These are phyloP conservation scores for Erebia epiphron DNA, from an alignment of 2,888 invertebrate species.

Conservation along the genomic window DNA sequence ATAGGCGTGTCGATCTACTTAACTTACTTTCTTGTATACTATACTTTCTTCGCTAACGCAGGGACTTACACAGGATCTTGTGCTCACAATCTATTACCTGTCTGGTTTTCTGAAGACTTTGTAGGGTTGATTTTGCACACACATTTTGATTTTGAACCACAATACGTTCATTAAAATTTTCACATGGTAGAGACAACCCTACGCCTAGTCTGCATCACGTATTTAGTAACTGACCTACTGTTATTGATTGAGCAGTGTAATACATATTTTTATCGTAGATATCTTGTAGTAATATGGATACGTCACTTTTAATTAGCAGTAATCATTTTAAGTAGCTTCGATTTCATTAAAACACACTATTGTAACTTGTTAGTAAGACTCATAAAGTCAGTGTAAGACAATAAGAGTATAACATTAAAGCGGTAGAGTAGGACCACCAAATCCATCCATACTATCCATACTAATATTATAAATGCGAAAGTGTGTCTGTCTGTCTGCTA, in stretches of 20 bases:
- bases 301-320: constrained; percentile 3
- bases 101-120: no score
- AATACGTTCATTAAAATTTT: no score
- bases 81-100: background rate
- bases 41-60: background rate
- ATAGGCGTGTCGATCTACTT: background rate
- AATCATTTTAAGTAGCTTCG: background rate
- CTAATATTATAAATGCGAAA: no score
- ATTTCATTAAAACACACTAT: background rate
- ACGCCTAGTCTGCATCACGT: background rate
- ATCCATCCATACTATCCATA: no score
- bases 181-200: constrained; percentile 1
- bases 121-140: no score
- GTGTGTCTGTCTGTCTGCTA: no score
- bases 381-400: no score
- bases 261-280: constrained; percentile 13
- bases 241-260: constrained; percentile 8
- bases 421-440: no score
- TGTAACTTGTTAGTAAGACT: background rate
- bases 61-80: background rate
- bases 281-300: background rate
- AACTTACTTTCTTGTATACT: background rate
- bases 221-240: constrained; percentile 17
- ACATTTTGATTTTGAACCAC: no score
- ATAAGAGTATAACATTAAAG: no score